Conservation (phyloP, 2,797 vertebrate species). For the Cryptoprocta ferox region DNA sequence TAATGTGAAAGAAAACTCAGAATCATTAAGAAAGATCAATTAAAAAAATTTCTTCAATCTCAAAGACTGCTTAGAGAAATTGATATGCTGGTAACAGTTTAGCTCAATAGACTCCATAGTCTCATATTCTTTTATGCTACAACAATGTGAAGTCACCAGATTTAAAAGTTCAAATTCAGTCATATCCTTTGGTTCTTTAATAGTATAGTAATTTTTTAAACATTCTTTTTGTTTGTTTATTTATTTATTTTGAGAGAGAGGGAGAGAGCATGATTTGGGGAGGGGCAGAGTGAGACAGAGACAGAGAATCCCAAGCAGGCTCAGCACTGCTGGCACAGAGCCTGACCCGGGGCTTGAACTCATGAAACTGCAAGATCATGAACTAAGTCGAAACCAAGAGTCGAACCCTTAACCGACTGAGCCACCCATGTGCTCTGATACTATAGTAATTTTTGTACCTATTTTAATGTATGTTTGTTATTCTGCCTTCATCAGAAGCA, state of each 20-base stretch:
- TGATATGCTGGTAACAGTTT: not conserved
- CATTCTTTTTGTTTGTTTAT: too few relatives aligned
- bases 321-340: too few relatives aligned
- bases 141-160: not conserved
- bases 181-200: not conserved
- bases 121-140: not conserved
- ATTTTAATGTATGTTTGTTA: slow-evolving; percentile 7
- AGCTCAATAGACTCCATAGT: not conserved
- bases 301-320: too few relatives aligned
- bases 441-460: not conserved
- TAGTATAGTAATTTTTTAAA: not conserved
- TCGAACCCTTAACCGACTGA: too few relatives aligned
- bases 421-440: not conserved
- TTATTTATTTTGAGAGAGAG: too few relatives aligned
- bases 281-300: too few relatives aligned
- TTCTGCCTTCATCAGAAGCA: not conserved
- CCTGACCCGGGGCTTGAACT: too few relatives aligned
- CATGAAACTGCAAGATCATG: too few relatives aligned
- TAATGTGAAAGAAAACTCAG: not conserved
- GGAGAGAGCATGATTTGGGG: too few relatives aligned
- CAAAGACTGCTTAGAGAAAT: not conserved
- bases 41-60: not conserved
- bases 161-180: not conserved
- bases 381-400: too few relatives aligned
- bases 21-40: not conserved